Percentiles rank a stretch among this genome's conserved stretches.
These are phyloP conservation scores for Lasiurus borealis DNA, from an alignment of 2,113 vertebrate species.

Conservation along the genomic window DNA sequence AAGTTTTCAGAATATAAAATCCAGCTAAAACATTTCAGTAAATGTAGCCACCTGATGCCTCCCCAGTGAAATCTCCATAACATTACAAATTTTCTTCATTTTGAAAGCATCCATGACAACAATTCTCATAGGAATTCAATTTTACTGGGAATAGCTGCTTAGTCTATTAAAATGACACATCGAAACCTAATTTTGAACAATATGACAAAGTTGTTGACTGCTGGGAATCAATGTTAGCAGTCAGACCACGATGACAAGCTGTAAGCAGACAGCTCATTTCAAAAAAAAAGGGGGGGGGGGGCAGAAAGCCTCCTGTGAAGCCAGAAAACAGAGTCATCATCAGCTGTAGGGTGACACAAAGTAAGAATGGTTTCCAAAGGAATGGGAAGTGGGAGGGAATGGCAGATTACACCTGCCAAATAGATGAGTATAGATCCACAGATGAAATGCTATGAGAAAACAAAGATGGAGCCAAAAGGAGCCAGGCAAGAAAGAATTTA, in stretches of 20 bases:
- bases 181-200: conserved; percentile 74
- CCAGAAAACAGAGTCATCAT: conserved; percentile 33
- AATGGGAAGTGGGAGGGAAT: neutral
- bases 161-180: conserved; percentile 81
- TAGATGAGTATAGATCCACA: conserved; percentile 10
- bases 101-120: conserved; percentile 70
- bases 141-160: conserved; percentile 73
- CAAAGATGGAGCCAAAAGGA: neutral
- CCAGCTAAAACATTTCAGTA: conserved; percentile 69
- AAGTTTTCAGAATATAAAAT: conserved; percentile 67
- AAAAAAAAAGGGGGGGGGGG: conserved; percentile 8
- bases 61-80: conserved; percentile 68
- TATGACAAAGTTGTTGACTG: conserved; percentile 73
- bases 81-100: conserved; percentile 76
- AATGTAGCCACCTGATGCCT: conserved; percentile 66
- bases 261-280: conserved; percentile 68
- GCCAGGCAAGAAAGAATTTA: conserved; percentile 14
- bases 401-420: neutral
- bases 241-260: conserved; percentile 57
- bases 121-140: conserved; percentile 69
- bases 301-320: neutral
- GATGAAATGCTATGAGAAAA: neutral
- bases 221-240: conserved; percentile 72
- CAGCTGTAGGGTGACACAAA: conserved; percentile 6
- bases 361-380: neutral